Evolutionary conservation across 2,888 invertebrate species (phyloP), one percentile per base, ranked within the genome.

Genomic region (Tetrapedia diversipes): DNA sequence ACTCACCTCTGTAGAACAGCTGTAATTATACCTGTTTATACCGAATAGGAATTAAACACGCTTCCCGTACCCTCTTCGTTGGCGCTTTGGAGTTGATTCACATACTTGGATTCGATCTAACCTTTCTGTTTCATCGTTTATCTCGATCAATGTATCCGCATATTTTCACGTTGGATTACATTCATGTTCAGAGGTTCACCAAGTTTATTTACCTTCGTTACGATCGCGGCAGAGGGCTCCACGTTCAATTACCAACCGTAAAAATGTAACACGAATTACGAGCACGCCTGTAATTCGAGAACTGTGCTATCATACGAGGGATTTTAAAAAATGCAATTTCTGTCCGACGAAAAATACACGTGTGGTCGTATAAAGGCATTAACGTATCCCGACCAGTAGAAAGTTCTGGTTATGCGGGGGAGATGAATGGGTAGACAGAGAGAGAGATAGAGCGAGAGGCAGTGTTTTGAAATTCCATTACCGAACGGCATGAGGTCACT

Each of bases 381-480:
- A n/a, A n/a, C 43, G 45, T 4, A n/a, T 41, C 59, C 32, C 39
- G 34, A 29, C 14, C 27, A 49, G 43, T 32, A 4, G 14, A 34
- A 19, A 14, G 27, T 37, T 61, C 29, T 47, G 27, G 49, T 27
- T 49, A 8, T 27, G 27, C 16, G 11, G 56, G n/a, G 60, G 53
- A 54, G 69, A 74, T 59, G 19, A 43, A 39, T 41, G 19, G 22
- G 4, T 0, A 39, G 65, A 22, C 47, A 27, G 61, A 63, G 59
- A 14, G 73, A 49, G 49, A 51, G 47, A 59, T 27, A 7, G 24
- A 0, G 56, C 51, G n/a, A n/a, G n/a, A n/a, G 64, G 24, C 60
- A 76, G 76, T 86, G 87, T 86, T 89, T 86, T 88, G 85, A 90
- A 90, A 90, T 90, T 90, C 90, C 90, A 90, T 90, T 89, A 89